Conservation (phyloP, 2,113 vertebrate genomes). For the Aspidoscelis tigris region DNA sequence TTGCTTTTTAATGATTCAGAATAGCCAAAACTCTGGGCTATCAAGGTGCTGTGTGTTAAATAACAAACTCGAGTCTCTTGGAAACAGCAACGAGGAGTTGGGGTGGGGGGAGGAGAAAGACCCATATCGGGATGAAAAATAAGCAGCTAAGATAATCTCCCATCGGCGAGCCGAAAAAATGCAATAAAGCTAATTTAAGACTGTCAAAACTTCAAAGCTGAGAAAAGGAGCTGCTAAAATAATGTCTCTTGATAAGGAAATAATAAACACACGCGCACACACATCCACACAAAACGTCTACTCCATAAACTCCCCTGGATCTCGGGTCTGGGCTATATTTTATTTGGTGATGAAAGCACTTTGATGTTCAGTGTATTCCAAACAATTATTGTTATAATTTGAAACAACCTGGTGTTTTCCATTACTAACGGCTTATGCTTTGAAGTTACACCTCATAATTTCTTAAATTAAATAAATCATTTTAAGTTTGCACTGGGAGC, state of each 20-base stretch:
- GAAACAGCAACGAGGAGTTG: slow-evolving; percentile 43
- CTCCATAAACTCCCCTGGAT: slow-evolving; percentile 76
- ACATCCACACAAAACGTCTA: slow-evolving; percentile 61
- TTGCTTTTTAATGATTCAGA: slow-evolving; percentile 61
- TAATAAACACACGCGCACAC: slow-evolving; percentile 73
- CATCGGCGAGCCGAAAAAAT: slow-evolving; percentile 71
- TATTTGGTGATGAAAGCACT: slow-evolving; percentile 86
- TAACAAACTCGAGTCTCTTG: slow-evolving; percentile 66
- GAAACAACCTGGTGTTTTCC: slow-evolving; percentile 89
- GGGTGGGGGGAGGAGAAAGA: slow-evolving; percentile 23
- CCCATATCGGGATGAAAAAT: slow-evolving; percentile 71
- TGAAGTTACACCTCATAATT: slow-evolving; percentile 91
- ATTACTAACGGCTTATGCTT: slow-evolving; percentile 86
- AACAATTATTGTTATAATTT: slow-evolving; percentile 91
- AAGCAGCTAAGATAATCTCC: slow-evolving; percentile 74
- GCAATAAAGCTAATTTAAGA: slow-evolving; percentile 79
- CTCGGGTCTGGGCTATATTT: slow-evolving; percentile 77
- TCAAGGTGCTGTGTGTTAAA: slow-evolving; percentile 73
- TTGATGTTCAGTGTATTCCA: slow-evolving; percentile 85
- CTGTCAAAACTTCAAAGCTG: slow-evolving; percentile 80
- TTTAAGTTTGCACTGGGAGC: slow-evolving; percentile 89
- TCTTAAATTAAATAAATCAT: slow-evolving; percentile 92
- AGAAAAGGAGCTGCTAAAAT: slow-evolving; percentile 76
- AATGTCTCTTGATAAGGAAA: slow-evolving; percentile 78
- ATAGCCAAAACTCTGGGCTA: slow-evolving; percentile 66